Base-by-base conservation (phyloP, 2,888 invertebrate genomes). In the Bugula neritina region DNA sequence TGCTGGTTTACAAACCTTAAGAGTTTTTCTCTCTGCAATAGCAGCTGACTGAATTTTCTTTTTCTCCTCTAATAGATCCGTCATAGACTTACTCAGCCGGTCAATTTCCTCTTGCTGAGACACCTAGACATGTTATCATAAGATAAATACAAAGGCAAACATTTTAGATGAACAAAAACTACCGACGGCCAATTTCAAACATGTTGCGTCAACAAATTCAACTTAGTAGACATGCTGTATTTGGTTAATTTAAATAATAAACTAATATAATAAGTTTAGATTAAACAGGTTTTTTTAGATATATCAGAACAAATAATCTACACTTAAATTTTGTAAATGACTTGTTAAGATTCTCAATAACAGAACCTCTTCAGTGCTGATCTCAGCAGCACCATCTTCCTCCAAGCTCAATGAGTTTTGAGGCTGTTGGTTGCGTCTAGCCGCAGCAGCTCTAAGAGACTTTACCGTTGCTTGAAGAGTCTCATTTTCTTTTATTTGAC, bases 401-500 rank as follows among this genome's bases (percentile, higher is more conserved):
- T 63, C 63, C 13, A 31, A 63, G 5, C 17, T 2, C 1, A n/a
- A 10, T 3, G 27, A 10, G 5, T 63, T 31, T 31, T 25, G 34
- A 13, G 13, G 63, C 55, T 55, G 55, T 31, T 31, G 43, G 43
- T 5, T 17, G 5, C 27, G 27, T 31, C 63, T 27, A 10, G 31
- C 21, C 3, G 63, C 29, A 5, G 63, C 27, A 31, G 29, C 31
- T 63, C 63, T 27, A 13, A 63, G 34, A 31, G 63, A 63, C 31
- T 63, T 63, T 25, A 63, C 31, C 10, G 63, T 63, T 5, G 63
- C 29, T 34, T 63, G 63, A 13, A 63, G n/a, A 17, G 63, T 29
- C n/a, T 63, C 63, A 31, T 63, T 63, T 63, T 63, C 63, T 34
- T 63, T 63, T 13, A 63, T 27, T 34, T 63, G 63, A 31, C 63